Evolutionary conservation across 2,888 invertebrate species (phyloP).

Genomic region (Cheilosia grossa): DNA sequence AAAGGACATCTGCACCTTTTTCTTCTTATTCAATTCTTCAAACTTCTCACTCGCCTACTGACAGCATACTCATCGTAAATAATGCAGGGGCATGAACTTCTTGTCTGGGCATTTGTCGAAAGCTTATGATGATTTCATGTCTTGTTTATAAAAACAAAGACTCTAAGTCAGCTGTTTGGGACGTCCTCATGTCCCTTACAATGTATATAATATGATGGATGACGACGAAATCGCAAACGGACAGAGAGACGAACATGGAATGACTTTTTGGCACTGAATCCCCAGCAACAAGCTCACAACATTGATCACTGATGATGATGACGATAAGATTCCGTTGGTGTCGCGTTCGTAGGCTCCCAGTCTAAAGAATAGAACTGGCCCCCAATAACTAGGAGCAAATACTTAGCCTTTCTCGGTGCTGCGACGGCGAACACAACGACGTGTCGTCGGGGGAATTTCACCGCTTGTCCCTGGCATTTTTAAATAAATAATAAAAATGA

Average conservation of each 20-base stretch:
- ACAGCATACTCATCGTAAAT: too few relatives aligned
- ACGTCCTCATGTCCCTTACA: conserved; percentile 26
- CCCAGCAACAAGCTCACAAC: conserved; percentile 44
- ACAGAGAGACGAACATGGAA: conserved; percentile 57
- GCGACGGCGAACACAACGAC: conserved; percentile 40
- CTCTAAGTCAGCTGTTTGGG: conserved; percentile 20
- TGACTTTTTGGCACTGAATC: conserved; percentile 64
- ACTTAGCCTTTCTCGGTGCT: conserved; percentile 53
- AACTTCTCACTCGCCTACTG: too few relatives aligned
- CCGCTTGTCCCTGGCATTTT: conserved; percentile 71
- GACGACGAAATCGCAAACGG: conserved; percentile 33
- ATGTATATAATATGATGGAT: conserved; percentile 29
- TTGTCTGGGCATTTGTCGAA: too few relatives aligned
- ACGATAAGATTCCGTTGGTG: conserved; percentile 65
- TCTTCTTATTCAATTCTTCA: too few relatives aligned
- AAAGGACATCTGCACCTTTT: too few relatives aligned
- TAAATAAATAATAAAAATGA: conserved; percentile 75
- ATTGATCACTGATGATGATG: conserved; percentile 38
- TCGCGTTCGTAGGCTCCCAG: conserved; percentile 31
- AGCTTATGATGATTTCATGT: too few relatives aligned
- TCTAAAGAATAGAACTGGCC: conserved; percentile 32
- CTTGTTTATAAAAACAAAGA: not conserved
- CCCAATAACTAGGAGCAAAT: conserved; percentile 68
- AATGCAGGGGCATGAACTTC: too few relatives aligned
- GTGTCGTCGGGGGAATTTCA: conserved; percentile 71